Evolutionary conservation across 2,113 vertebrate genomes (phyloP).

Genomic region (Euleptes europaea): DNA sequence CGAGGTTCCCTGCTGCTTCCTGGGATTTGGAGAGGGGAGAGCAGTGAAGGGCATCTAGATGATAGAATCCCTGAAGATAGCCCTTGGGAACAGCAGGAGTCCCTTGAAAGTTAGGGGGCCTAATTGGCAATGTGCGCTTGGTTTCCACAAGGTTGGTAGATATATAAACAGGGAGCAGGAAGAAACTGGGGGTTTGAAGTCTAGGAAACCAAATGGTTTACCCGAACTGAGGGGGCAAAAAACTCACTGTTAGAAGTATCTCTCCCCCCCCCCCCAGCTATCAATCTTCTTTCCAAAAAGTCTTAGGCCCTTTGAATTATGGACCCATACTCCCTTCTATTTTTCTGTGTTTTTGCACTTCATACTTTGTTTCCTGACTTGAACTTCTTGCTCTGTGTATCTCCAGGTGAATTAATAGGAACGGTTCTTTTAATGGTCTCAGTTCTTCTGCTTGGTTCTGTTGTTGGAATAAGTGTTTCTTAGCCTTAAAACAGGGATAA

Average conservation of each 20-base stretch:
- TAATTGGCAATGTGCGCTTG: constrained; percentile 25
- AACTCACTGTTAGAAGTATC: neutral
- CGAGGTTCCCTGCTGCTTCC: constrained; percentile 41
- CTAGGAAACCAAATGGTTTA: neutral
- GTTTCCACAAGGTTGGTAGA: constrained; percentile 19
- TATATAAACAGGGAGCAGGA: constrained; percentile 7
- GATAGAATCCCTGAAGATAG: constrained; percentile 28
- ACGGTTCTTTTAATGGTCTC: neutral
- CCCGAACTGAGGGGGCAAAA: neutral
- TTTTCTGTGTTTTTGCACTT: constrained; percentile 1
- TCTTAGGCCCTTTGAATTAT: constrained; percentile 16
- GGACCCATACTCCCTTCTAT: neutral
- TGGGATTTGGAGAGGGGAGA: constrained; percentile 45
- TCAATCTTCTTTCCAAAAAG: neutral
- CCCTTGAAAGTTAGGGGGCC: constrained; percentile 12
- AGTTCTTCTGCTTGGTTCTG: neutral
- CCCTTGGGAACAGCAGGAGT: constrained; percentile 49
- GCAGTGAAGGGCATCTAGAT: constrained; percentile 42
- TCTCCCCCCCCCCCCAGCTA: too few species aligned
- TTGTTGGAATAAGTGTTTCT: neutral
- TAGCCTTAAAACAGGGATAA: neutral
- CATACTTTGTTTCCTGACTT: constrained; percentile 35
- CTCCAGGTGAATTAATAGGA: neutral
- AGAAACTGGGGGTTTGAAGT: constrained; percentile 28
- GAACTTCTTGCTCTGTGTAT: constrained; percentile 1